A percentile compares a stretch with the other conserved stretches of the same genome.
phyloP scores from a whole-genome alignment of 2,113 vertebrate species.

The Vimba vimba region DNA sequence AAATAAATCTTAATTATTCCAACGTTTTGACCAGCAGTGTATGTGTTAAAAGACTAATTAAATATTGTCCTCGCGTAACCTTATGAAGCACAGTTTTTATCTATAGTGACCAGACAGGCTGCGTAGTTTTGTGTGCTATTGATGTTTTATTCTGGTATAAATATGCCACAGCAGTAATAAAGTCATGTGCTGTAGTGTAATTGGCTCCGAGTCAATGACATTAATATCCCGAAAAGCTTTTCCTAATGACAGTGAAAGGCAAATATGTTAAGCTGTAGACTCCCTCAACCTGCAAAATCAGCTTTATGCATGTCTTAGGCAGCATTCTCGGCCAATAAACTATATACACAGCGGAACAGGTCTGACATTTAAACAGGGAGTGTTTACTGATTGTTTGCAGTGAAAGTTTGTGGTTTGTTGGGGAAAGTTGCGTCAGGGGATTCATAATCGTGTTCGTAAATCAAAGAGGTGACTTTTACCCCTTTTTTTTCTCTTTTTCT shows the following conservation, averaged over 20 bases:
- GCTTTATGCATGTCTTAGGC: constrained; percentile 53
- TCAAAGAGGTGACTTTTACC: constrained; percentile 28
- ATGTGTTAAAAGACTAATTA: neutral
- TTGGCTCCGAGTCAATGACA: constrained; percentile 51
- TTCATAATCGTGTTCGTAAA: constrained; percentile 40
- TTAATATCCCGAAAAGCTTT: constrained; percentile 47
- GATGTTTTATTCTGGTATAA: constrained; percentile 39
- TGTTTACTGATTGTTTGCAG: constrained; percentile 32
- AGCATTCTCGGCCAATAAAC: constrained; percentile 18
- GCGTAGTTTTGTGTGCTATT: neutral
- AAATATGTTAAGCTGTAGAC: constrained; percentile 59
- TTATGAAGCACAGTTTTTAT: neutral
- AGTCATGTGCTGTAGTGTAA: constrained; percentile 53
- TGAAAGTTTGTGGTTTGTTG: constrained; percentile 1
- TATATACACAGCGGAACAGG: constrained; percentile 52
- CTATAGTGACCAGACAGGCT: neutral
- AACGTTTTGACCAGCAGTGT: neutral
- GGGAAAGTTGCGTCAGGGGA: neutral
- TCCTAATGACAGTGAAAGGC: constrained; percentile 40
- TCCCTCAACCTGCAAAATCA: constrained; percentile 62
- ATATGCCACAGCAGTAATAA: constrained; percentile 45
- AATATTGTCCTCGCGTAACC: neutral
- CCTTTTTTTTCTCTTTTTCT: constrained; percentile 54
- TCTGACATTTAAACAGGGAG: constrained; percentile 60
- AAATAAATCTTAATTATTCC: neutral